Evolutionary conservation across 1,140 invertebrate species (phyloP).

Genomic region (Megalonaias nervosa): DNA sequence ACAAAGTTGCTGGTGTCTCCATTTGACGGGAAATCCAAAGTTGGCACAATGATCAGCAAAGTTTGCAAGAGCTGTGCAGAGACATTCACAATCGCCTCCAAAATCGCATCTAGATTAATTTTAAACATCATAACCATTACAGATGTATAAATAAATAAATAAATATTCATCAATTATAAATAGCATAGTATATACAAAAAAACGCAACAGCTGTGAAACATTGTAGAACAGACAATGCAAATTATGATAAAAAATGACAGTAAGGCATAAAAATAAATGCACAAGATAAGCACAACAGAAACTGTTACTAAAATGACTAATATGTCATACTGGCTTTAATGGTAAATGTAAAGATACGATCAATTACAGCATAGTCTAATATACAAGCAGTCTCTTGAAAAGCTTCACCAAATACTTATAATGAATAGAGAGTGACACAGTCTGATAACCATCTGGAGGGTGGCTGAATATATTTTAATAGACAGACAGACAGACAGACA

Average conservation of each 20-base stretch:
- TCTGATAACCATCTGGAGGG: not conserved
- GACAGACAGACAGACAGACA: not conserved
- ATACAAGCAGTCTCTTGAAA: not conserved
- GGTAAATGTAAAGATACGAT: not conserved
- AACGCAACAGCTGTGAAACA: not conserved
- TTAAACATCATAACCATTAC: not conserved
- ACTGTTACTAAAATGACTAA: too few species aligned
- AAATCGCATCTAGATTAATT: conserved; percentile 83
- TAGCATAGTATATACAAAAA: not conserved
- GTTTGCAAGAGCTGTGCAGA: conserved; percentile 88
- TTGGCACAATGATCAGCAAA: conserved; percentile 87
- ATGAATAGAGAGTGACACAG: not conserved
- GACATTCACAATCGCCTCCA: conserved; percentile 91
- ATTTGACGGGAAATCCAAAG: conserved; percentile 78
- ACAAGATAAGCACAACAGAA: not conserved
- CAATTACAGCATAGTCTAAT: not conserved
- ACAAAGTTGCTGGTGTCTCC: conserved; percentile 86
- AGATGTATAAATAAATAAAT: not conserved
- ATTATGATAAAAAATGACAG: not conserved
- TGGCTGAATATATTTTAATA: not conserved
- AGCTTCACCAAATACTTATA: not conserved
- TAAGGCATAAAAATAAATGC: not conserved
- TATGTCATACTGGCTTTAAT: too few species aligned
- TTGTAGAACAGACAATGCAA: not conserved
- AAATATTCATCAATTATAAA: not conserved